A percentile compares a stretch with the other conserved stretches of the same genome.
phyloP scores from a whole-genome alignment of 2,113 vertebrate genomes.

The Turnix velox region DNA sequence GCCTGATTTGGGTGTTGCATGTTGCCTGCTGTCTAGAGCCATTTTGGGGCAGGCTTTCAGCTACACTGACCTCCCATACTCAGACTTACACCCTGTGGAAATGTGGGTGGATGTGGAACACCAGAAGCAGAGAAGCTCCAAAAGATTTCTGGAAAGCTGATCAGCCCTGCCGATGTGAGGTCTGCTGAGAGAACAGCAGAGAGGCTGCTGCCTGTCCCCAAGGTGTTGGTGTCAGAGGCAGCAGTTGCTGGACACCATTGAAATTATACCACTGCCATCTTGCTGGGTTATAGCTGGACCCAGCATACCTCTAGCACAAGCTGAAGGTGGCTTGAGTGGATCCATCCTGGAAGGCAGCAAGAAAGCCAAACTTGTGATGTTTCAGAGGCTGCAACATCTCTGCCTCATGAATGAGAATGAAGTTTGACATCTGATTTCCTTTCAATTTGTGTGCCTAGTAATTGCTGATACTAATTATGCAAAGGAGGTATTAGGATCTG shows the following conservation, averaged over 20 bases:
- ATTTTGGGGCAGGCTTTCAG: neutral
- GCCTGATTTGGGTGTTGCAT: neutral
- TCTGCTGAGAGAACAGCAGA: neutral
- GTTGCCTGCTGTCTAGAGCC: neutral
- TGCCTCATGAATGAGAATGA: neutral
- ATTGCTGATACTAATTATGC: neutral
- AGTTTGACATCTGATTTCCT: neutral
- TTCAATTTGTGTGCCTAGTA: neutral
- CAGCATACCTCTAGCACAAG: neutral
- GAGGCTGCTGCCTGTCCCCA: neutral
- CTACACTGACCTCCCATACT: neutral
- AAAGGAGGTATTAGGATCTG: neutral
- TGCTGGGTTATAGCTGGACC: neutral
- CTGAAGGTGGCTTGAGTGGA: neutral
- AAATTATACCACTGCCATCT: neutral
- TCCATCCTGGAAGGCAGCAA: neutral
- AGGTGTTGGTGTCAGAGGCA: too few relatives aligned
- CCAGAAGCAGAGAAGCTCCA: neutral
- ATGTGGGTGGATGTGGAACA: accelerated
- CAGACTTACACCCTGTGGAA: neutral
- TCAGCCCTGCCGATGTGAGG: neutral
- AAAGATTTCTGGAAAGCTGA: neutral
- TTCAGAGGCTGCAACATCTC: neutral
- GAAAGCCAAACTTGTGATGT: neutral
- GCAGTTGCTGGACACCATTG: accelerated